These are phyloP conservation scores for Rallus limicola DNA, from an alignment of 2,113 vertebrate species.

Conservation along the genomic window DNA sequence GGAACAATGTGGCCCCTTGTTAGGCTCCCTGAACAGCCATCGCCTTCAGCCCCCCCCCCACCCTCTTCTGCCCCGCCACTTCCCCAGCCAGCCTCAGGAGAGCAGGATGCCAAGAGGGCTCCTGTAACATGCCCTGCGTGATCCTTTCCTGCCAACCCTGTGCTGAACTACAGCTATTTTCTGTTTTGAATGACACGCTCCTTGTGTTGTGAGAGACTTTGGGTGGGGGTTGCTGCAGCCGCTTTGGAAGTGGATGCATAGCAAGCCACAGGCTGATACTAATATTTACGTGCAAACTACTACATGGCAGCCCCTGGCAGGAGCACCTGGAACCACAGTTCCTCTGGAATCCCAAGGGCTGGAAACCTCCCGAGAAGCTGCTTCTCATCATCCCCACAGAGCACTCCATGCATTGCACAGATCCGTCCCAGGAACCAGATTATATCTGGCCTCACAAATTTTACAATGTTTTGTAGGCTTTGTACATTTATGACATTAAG, in stretches of 20 bases:
- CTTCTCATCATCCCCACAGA: slow-evolving; percentile 10
- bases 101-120: not conserved
- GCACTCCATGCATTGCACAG: not conserved
- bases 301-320: not conserved
- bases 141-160: not conserved
- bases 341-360: slow-evolving; percentile 16
- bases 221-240: not conserved
- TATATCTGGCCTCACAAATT: not conserved
- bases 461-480: not conserved
- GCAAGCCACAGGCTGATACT: not conserved
- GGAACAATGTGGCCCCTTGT: slow-evolving; percentile 77
- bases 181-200: not conserved
- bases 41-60: not conserved
- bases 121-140: not conserved
- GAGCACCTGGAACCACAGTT: not conserved
- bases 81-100: not conserved
- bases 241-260: not conserved
- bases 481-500: slow-evolving; percentile 14
- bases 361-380: slow-evolving; percentile 30
- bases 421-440: slow-evolving; percentile 3
- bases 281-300: not conserved
- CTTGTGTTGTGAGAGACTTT: not conserved
- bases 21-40: not conserved
- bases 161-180: not conserved
- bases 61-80: not conserved